Evolutionary conservation across 2,797 vertebrate species (phyloP).

Genomic region (Manis javanica): DNA sequence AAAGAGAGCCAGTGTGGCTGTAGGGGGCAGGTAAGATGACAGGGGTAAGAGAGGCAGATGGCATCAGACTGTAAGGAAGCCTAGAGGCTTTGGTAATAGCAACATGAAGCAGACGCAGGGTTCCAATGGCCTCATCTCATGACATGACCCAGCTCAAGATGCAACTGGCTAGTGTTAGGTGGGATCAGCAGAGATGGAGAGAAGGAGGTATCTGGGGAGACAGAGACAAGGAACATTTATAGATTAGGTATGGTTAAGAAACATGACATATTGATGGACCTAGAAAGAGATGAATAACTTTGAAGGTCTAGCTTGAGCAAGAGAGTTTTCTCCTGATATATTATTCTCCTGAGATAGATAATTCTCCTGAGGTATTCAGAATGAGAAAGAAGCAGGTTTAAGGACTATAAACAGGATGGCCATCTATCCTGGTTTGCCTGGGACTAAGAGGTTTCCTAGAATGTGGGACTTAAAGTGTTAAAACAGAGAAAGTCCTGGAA

Average conservation of each 20-base stretch:
- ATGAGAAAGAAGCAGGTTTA: not conserved
- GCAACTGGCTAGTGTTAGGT: not conserved
- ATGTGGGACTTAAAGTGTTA: not conserved
- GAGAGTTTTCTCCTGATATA: no score
- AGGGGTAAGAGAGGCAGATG: not conserved
- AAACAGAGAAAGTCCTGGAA: not conserved
- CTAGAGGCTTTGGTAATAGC: not conserved
- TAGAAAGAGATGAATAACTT: not conserved
- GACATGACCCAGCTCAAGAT: not conserved
- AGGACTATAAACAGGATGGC: not conserved
- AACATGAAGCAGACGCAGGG: not conserved
- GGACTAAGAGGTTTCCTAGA: not conserved
- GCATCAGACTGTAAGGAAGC: not conserved
- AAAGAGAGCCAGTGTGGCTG: not conserved
- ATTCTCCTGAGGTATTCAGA: not conserved
- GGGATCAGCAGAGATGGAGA: not conserved
- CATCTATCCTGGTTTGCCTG: not conserved
- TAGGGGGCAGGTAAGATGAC: no score
- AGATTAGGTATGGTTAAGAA: not conserved
- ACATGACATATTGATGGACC: not conserved
- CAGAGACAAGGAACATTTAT: not conserved
- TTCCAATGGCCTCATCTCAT: fast-evolving
- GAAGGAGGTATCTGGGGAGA: not conserved
- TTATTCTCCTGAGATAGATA: no score
- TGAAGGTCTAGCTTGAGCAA: not conserved